Percentiles rank a stretch among this genome's conserved stretches.
phyloP scores from a whole-genome alignment of 2,888 invertebrate genomes.

The Sarcophaga subvicina region DNA sequence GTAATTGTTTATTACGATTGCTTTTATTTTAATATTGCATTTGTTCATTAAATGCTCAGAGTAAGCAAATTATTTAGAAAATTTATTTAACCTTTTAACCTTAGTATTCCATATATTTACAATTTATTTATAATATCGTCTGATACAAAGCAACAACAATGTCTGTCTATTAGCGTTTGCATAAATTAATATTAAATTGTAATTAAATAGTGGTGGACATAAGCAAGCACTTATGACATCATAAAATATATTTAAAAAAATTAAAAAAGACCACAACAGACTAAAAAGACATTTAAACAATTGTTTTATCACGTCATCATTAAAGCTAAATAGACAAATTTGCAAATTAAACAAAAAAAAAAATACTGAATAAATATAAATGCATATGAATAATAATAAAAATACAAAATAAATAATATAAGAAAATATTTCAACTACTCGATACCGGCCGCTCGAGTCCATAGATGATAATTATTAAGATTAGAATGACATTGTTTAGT shows the following conservation, averaged over 20 bases:
- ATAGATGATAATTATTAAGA: constrained; percentile 56
- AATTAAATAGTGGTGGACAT: constrained; percentile 27
- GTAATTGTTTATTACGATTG: too few species aligned
- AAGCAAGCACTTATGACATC: constrained; percentile 56
- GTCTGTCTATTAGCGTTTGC: not conserved
- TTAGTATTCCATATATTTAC: not conserved
- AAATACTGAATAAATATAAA: not conserved
- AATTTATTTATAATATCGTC: not conserved
- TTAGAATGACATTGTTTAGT: constrained; percentile 69
- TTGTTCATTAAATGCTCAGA: too few species aligned
- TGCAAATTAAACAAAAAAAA: not conserved
- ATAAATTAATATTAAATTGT: constrained; percentile 49
- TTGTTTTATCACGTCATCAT: constrained; percentile 59
- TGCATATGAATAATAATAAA: too few species aligned
- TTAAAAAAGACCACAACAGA: not conserved
- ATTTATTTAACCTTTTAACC: not conserved
- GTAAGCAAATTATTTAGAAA: not conserved
- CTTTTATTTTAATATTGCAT: too few species aligned
- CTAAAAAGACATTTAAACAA: constrained; percentile 18
- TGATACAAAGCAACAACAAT: too few species aligned
- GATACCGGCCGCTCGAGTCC: constrained; percentile 12
- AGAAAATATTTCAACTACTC: not conserved
- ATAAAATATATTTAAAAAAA: constrained; percentile 46
- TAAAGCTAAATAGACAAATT: constrained; percentile 14
- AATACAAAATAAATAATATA: not conserved